Conservation (phyloP, 2,888 invertebrate species). For the Caenorhabditis plicata region DNA sequence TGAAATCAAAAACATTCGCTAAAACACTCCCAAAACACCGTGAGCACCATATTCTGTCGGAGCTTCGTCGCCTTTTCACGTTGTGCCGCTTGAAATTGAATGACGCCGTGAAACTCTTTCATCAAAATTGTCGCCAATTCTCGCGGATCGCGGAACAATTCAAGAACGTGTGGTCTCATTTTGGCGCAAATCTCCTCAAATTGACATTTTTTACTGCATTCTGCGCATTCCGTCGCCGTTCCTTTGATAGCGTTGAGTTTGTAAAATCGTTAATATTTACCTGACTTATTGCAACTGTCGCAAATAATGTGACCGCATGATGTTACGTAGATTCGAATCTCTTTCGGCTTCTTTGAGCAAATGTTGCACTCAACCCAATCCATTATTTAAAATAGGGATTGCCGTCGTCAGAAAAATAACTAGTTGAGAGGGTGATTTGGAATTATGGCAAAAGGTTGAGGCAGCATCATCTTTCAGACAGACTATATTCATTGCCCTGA, state of each 20-base stretch:
- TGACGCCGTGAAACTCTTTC: neutral
- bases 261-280: too few relatives aligned
- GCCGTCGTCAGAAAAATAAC: too few relatives aligned
- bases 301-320: conserved; percentile 17
- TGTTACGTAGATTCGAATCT: conserved; percentile 6
- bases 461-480: too few relatives aligned
- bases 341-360: conserved; percentile 8
- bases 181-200: neutral
- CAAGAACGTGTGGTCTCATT: neutral
- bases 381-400: too few relatives aligned
- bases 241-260: neutral
- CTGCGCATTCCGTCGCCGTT: neutral
- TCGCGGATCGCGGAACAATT: neutral
- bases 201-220: neutral
- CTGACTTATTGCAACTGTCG: conserved; percentile 5
- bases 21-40: neutral
- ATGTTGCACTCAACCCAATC: conserved; percentile 24
- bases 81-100: neutral
- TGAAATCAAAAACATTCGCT: neutral
- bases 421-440: too few relatives aligned
- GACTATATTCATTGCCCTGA: too few relatives aligned
- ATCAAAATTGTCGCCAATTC: neutral
- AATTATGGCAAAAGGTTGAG: too few relatives aligned
- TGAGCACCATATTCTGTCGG: neutral
- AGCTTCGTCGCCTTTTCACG: neutral